Evolutionary conservation across 2,113 vertebrate genomes (phyloP).

Genomic region (Oryzias curvinotus): DNA sequence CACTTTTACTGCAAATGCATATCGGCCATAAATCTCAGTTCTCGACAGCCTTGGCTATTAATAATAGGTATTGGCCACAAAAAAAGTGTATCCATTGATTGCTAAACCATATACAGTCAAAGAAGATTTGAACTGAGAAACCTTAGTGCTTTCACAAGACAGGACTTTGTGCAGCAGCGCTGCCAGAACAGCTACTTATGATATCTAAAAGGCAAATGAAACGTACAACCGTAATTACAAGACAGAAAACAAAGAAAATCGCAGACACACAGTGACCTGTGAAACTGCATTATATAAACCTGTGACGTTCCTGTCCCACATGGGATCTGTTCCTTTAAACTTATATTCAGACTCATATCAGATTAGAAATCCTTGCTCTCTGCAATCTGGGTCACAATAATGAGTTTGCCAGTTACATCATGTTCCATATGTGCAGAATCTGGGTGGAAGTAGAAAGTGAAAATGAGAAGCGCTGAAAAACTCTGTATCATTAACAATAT

Average conservation of each 20-base stretch:
- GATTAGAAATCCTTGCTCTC: constrained; percentile 53
- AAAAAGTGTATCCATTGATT: no score
- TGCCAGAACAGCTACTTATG: no score
- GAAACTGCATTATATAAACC: not conserved
- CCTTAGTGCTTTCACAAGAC: no score
- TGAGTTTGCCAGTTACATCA: constrained; percentile 54
- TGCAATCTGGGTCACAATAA: constrained; percentile 62
- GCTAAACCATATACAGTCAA: no score
- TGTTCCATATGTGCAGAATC: constrained; percentile 50
- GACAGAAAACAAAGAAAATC: not conserved
- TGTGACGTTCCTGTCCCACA: not conserved
- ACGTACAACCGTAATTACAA: not conserved
- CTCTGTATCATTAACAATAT: constrained; percentile 8
- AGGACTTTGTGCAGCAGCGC: no score
- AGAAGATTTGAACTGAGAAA: no score
- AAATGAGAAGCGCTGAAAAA: not conserved
- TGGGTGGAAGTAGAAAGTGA: constrained; percentile 7
- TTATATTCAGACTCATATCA: constrained; percentile 38
- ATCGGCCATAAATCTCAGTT: no score
- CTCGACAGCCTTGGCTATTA: no score
- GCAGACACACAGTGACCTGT: not conserved
- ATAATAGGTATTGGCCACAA: no score
- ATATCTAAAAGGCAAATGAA: no score
- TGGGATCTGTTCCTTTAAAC: constrained; percentile 36
- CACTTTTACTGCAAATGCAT: no score